Base-by-base conservation (phyloP, 2,113 vertebrate species). In the Martes martes region DNA sequence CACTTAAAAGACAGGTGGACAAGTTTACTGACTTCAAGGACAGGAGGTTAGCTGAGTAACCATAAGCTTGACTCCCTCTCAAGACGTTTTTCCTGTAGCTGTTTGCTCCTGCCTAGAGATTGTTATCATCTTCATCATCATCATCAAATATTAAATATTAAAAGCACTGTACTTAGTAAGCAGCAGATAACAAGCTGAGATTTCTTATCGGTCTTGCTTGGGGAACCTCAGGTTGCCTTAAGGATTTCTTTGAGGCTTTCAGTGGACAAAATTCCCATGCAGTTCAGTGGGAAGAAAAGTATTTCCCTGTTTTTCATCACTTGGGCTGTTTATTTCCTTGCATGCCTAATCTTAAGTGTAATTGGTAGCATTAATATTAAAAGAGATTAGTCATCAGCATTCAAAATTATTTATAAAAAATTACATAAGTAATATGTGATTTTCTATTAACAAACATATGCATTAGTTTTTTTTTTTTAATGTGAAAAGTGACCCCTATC, bases 321-420 rank as follows among this genome's bases (percentile, higher is more conserved):
- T 92, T 87, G 87, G 76, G 59, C 47, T 73, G 47, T 78, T 47
- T 82, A 85, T 97, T 94, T 92, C 4, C 78, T 93, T 96, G 50
- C 78, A 73, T 98, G 83, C 80, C 23, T 94, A 24, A 74, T 87
- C 52, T 59, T 87, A 50, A 95, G 55, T 80, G 15, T 92, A 84
- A 96, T 11, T 92, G 36, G 42, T 96, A 55, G 74, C 36, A 55
- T 86, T 97, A 65, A 94, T 95, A 92, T 95, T 91, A 97, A 96
- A 95, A 91, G 87, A 94, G 67, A 93, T 79, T 96, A 83, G 63
- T 91, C 50, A 84, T 39, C 55, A 89, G 11, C 31, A 95, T 91
- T 96, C 42, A 89, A 31, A 97, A 69, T 92, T 69, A 74, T 61
- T 50, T 94, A 57, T 74, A 95, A 61, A 78, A 94, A 80, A 85